These are phyloP conservation scores for Turritopsis rubra DNA, from an alignment of 30 jellyfish, hydroid and myxozoan genomes.

Conservation along the genomic window DNA sequence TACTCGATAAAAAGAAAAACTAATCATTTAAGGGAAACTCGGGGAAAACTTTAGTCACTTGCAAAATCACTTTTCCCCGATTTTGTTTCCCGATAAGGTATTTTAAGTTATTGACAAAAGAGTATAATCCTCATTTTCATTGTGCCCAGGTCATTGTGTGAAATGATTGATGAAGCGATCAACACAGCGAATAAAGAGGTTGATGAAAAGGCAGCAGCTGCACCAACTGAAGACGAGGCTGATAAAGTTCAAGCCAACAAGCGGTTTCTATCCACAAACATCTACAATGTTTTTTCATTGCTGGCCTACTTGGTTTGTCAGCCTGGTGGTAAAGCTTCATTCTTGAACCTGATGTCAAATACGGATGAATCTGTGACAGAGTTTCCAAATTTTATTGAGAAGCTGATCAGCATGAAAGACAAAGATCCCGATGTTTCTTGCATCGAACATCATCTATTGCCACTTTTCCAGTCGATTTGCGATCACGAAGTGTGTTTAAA, in stretches of 20 bases:
- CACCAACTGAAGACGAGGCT: conserved; percentile 10
- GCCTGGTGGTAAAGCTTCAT: conserved; percentile 92
- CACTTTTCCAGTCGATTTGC: conserved; percentile 40
- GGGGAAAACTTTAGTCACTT: no score
- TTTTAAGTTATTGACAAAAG: not conserved
- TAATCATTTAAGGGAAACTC: no score
- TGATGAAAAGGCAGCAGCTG: conserved; percentile 19
- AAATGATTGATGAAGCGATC: conserved; percentile 37
- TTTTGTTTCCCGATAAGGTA: no score
- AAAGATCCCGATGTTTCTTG: conserved; percentile 17
- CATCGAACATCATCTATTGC: conserved; percentile 12
- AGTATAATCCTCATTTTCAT: not conserved
- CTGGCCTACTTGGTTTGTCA: conserved; percentile 71
- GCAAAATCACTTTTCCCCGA: no score
- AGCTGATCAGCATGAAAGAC: conserved; percentile 7
- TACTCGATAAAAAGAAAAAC: no score
- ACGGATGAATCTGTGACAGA: conserved; percentile 24
- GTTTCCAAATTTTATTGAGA: conserved; percentile 27
- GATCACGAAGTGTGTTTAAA: conserved; percentile 45
- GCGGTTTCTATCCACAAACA: conserved; percentile 1
- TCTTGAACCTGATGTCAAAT: conserved; percentile 40
- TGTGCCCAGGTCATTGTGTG: conserved; percentile 18
- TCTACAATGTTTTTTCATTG: conserved; percentile 37
- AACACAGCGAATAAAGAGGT: conserved; percentile 13
- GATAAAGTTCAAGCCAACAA: not conserved